Percentiles rank a stretch among this genome's conserved stretches.
Conservation (phyloP, 2,113 vertebrate genomes). For the Globicephala melas region DNA sequence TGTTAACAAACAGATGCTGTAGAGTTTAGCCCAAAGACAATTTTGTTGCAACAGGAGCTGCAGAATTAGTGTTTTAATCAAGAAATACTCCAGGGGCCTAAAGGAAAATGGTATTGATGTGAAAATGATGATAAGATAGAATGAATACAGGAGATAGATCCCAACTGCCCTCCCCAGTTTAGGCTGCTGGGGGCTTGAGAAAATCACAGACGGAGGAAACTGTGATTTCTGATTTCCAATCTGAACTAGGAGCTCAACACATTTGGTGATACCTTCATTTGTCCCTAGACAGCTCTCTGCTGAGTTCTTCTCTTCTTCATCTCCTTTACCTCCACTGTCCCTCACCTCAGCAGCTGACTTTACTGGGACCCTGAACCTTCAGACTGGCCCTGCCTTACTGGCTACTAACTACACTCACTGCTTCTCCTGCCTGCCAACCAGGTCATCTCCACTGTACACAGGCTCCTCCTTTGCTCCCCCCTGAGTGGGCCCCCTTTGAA, state of each 20-base stretch:
- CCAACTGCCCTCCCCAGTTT: neutral
- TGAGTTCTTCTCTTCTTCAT: neutral
- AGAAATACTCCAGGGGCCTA: neutral
- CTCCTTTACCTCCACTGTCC: too few relatives aligned
- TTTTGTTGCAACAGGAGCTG: neutral
- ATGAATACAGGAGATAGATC: neutral
- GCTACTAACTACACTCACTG: neutral
- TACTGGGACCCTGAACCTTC: neutral
- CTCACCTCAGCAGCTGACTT: neutral
- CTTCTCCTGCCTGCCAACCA: neutral
- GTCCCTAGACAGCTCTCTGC: neutral
- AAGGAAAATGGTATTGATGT: neutral
- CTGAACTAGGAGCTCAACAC: neutral
- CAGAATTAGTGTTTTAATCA: neutral
- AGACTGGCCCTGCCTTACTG: neutral
- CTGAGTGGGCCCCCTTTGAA: neutral
- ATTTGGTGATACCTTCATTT: neutral
- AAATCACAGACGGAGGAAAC: neutral
- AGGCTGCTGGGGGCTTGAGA: neutral
- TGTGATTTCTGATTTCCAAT: neutral
- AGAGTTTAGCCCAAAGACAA: neutral
- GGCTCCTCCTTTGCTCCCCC: neutral
- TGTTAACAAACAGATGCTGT: neutral
- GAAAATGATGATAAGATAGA: neutral
- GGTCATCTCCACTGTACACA: neutral